Base-by-base conservation (phyloP, 2,797 vertebrate genomes). In the Pipistrellus nathusii region DNA sequence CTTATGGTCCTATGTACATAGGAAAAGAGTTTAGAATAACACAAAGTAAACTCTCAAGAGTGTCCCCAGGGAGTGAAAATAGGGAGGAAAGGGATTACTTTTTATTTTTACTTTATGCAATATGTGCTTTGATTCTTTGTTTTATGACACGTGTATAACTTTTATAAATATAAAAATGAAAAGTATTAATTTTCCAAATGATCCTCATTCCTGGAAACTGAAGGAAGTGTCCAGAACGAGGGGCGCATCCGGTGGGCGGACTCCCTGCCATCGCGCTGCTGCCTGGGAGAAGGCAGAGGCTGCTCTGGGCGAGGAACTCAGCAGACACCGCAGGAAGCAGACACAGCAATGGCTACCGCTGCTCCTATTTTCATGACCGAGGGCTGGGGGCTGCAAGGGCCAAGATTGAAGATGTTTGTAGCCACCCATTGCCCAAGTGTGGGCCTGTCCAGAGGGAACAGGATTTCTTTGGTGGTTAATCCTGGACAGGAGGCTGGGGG, bases 81-180 rank as follows among this genome's bases (percentile, higher is more conserved):
- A 83, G 71, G 27, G 21, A 25, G 76, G 23, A 64, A 83, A 53
- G 25, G 11, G 15, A 96, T 7, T 6, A 46, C 68, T 78, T 91
- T 88, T 18, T 73, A 62, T 91, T 78, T 80, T 92, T 73, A 53
- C 48, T 84, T 62, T 48, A 83, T 77, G 64, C 32, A 17, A 62
- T 35, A 25, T 30, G 10, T 32, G 51, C 46, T 76, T 72, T 87
- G 32, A 62, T 89, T 85, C 25, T 78, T 91, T 64, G 14, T 75
- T 94, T 76, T 73, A 73, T 38, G 53, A 77, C 64, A 78, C 55
- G 75, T 20, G 20, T n/a, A 8, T 88, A 68, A 64, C 41, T 90
- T 88, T 85, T 53, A 8, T 82, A 64, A 71, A 51, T n/a, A 27
- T 21, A 57, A 48, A 64, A 27, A 55, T 86, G 35, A 83, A 59